Base-by-base conservation (phyloP, 2,888 invertebrate species). In the Aporophyla nigra region DNA sequence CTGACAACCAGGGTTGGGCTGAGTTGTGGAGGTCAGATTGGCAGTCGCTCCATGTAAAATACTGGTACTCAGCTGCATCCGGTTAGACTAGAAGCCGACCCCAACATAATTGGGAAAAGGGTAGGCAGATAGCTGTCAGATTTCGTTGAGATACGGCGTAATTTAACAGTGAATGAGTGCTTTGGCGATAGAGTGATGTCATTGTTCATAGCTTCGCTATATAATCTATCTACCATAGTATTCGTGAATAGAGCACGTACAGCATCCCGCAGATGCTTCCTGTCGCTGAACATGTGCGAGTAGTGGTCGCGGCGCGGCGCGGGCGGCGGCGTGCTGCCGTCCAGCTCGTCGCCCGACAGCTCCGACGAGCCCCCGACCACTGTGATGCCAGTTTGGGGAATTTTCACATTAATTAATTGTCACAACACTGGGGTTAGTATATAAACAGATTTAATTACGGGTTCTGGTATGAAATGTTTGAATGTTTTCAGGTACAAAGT, bases 331-430 rank as follows among this genome's bases (percentile, higher is more conserved):
- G 98, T 98, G 5, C 96, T 95, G 4, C 97, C 97, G 71, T 97
- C 97, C 74, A 90, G 46, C 78, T 92, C 92, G 76, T 92, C 92
- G 61, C 90, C 98, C 88, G 98, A 98, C 71, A 98, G 95, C 89
- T 98, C 98, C 92, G 98, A 98, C 6, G 98, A 98, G 1, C 98
- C 98, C 14, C 98, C 98, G 86, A 98, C 97, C 91, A 98, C 98
- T 98, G 93, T n/a, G 51, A 68, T 27, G 63, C 70, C 77, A 1
- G 33, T 69, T 46, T 24, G 9, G 5, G 24, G 12, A 66, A 7
- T 4, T 56, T 56, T 21, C 3, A 62, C 67, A 53, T 75, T 81
- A 24, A 51, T 68, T 49, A 16, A 73, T 51, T 49, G 74, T 74
- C 16, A 7, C 5, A 53, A 66, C 40, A 63, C n/a, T n/a, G n/a